These are phyloP conservation scores for Notothenia coriiceps DNA, from an alignment of 2,113 vertebrate genomes.

Conservation along the genomic window DNA sequence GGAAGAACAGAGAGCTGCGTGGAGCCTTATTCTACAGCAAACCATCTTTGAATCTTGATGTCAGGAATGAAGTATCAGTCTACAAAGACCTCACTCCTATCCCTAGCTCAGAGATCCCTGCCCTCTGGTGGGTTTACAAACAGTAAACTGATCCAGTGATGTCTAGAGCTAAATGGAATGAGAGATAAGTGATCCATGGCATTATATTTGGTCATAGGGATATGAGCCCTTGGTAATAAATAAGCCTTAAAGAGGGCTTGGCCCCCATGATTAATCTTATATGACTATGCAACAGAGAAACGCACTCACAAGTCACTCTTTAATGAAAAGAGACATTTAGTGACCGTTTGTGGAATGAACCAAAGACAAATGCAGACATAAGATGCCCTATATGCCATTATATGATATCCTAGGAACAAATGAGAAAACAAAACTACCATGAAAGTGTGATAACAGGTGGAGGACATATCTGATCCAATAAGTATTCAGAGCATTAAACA, in stretches of 20 bases:
- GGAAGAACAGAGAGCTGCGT: too few species aligned
- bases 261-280: constrained; percentile 74
- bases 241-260: constrained; percentile 70
- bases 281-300: constrained; percentile 58
- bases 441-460: constrained; percentile 28
- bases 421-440: constrained; percentile 22
- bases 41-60: too few species aligned
- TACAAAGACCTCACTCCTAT: constrained; percentile 17
- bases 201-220: constrained; percentile 69
- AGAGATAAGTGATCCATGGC: constrained; percentile 71
- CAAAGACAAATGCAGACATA: constrained; percentile 56
- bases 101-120: too few species aligned
- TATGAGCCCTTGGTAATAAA: constrained; percentile 75
- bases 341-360: constrained; percentile 58
- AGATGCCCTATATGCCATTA: constrained; percentile 36
- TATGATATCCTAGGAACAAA: constrained; percentile 35
- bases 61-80: too few species aligned
- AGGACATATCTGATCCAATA: constrained; percentile 36
- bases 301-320: constrained; percentile 61
- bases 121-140: constrained; percentile 31
- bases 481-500: constrained; percentile 40
- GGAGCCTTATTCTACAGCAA: too few species aligned
- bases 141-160: constrained; percentile 44
- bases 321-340: constrained; percentile 71
- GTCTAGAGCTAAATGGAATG: constrained; percentile 22